Percentiles rank a stretch among this genome's conserved stretches.
These are phyloP conservation scores for Epirrhoe alternata DNA, from an alignment of 2,888 invertebrate genomes.

Conservation along the genomic window DNA sequence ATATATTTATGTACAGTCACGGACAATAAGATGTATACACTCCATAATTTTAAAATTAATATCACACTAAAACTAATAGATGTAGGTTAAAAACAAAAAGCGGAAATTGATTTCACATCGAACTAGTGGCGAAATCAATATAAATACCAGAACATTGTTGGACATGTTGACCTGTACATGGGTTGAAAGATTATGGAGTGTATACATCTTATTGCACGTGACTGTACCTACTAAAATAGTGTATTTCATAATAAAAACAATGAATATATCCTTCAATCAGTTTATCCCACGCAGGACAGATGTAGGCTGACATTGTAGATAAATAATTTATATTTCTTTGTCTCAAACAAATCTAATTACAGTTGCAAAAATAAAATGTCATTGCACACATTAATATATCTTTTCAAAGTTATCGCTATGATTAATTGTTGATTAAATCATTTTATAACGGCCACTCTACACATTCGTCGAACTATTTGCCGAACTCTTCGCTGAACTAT, in stretches of 20 bases:
- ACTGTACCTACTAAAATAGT: not conserved
- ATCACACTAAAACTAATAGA: too few relatives aligned
- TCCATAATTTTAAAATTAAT: too few relatives aligned
- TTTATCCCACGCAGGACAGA: slow-evolving; percentile 41
- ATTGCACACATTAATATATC: slow-evolving; percentile 22
- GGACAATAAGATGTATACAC: too few relatives aligned
- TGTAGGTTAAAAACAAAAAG: too few relatives aligned
- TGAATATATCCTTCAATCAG: slow-evolving; percentile 44
- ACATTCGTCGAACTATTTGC: not conserved
- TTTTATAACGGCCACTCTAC: slow-evolving; percentile 4
- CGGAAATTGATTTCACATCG: too few relatives aligned
- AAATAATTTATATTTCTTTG: slow-evolving; percentile 29
- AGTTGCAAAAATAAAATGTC: slow-evolving; percentile 31
- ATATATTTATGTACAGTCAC: too few relatives aligned
- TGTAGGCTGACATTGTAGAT: slow-evolving; percentile 20
- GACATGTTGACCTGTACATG: too few relatives aligned
- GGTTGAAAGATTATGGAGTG: too few relatives aligned
- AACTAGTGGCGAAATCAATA: too few relatives aligned
- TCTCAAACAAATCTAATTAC: slow-evolving; percentile 28
- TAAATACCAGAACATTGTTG: too few relatives aligned
- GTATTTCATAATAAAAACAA: slow-evolving; percentile 14
- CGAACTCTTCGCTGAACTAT: too few relatives aligned
- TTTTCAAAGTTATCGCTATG: slow-evolving; percentile 26
- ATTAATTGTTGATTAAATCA: slow-evolving; percentile 19
- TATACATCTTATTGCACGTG: too few relatives aligned